Percentiles rank a stretch among this genome's conserved stretches.
Evolutionary conservation across 1,140 invertebrate species (phyloP).

Genomic region (Dreissena polymorpha): DNA sequence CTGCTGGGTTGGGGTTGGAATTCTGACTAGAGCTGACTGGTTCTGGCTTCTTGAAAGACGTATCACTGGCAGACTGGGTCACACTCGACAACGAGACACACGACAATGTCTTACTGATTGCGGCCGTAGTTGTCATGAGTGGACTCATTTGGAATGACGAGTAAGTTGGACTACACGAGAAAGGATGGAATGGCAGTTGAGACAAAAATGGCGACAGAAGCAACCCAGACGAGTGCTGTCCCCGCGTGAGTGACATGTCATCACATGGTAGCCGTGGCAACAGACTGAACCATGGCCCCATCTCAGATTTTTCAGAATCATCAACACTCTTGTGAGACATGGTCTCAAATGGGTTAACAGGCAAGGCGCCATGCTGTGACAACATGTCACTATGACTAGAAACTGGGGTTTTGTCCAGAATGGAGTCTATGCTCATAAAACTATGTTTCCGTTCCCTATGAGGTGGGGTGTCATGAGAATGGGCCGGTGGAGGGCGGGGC

Average conservation of each 20-base stretch:
- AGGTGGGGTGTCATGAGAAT: conserved; percentile 46
- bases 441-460: conserved; percentile 61
- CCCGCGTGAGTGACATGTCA: conserved; percentile 77
- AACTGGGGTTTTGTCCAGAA: conserved; percentile 71
- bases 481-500: conserved; percentile 56
- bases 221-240: conserved; percentile 56
- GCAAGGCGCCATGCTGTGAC: conserved; percentile 42
- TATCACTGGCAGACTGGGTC: conserved; percentile 45
- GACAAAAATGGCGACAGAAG: conserved; percentile 80
- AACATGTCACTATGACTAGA: conserved; percentile 38
- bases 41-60: conserved; percentile 71
- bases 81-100: conserved; percentile 24
- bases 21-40: conserved; percentile 55
- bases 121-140: conserved; percentile 40
- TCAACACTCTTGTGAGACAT: background rate
- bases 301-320: conserved; percentile 58
- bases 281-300: conserved; percentile 84
- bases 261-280: conserved; percentile 84
- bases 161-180: conserved; percentile 65
- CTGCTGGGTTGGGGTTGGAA: conserved; percentile 53
- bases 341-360: conserved; percentile 49
- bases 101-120: conserved; percentile 43
- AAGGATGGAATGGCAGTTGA: conserved; percentile 82
- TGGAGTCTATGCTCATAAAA: conserved; percentile 74
- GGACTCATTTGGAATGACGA: conserved; percentile 72